Evolutionary conservation across 1,140 invertebrate genomes (phyloP).

Genomic region (Zaprionus gabonicus): DNA sequence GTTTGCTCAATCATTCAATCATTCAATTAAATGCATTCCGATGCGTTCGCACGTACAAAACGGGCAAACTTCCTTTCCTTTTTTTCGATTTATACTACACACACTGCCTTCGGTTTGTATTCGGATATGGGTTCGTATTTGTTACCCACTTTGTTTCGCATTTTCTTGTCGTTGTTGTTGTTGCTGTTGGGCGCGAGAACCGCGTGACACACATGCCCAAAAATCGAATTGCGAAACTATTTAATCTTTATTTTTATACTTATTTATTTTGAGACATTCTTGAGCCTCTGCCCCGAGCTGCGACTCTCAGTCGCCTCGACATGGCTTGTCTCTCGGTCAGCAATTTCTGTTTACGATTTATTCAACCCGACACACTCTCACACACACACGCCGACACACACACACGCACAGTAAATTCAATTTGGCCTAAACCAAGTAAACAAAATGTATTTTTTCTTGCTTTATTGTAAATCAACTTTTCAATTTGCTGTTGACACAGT

Average conservation of each 20-base stretch:
- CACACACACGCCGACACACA: background rate
- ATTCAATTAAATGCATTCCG: slow-evolving; percentile 77
- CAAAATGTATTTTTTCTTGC: slow-evolving; percentile 44
- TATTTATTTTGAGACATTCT: slow-evolving; percentile 68
- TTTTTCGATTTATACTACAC: slow-evolving; percentile 33
- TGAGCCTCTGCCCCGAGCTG: slow-evolving; percentile 29
- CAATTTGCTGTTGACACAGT: slow-evolving; percentile 79
- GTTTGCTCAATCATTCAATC: slow-evolving; percentile 60
- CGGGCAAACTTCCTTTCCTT: slow-evolving; percentile 58
- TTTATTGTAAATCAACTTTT: slow-evolving; percentile 75
- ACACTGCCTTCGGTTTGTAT: slow-evolving; percentile 27
- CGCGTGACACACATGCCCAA: slow-evolving; percentile 76
- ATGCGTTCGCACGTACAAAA: slow-evolving; percentile 63
- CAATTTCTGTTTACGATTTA: slow-evolving; percentile 63
- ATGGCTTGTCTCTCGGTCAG: slow-evolving; percentile 45
- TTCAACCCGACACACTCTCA: slow-evolving; percentile 52
- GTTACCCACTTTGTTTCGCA: slow-evolving; percentile 27
- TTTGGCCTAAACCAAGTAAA: slow-evolving; percentile 66
- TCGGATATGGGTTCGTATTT: slow-evolving; percentile 9
- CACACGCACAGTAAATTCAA: slow-evolving; percentile 53
- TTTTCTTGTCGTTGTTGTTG: slow-evolving; percentile 8
- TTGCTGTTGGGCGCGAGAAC: slow-evolving; percentile 29
- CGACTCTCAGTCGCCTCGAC: slow-evolving; percentile 32
- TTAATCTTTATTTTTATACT: slow-evolving; percentile 56
- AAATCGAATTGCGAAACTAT: slow-evolving; percentile 73